Evolutionary conservation across 1,140 invertebrate genomes (phyloP).

Genomic region (Parapsyche elsis): DNA sequence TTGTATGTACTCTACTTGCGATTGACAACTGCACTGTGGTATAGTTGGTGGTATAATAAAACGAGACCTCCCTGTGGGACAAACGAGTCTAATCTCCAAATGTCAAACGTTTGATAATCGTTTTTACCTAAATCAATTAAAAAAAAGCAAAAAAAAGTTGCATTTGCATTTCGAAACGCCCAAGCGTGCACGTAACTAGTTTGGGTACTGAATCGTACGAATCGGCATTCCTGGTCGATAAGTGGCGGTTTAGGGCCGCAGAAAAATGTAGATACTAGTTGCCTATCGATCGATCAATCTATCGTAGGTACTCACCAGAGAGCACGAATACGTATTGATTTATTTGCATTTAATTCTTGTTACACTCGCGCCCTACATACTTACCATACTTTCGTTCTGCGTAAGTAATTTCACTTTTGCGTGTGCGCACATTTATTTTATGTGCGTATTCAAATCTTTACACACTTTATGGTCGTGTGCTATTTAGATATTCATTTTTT

Average conservation of each 20-base stretch:
- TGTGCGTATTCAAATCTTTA: too few relatives aligned
- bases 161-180: not conserved
- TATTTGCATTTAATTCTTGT: not conserved
- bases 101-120: not conserved
- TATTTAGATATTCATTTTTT: too few relatives aligned
- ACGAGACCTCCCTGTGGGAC: too few relatives aligned
- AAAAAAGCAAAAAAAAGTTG: too few relatives aligned
- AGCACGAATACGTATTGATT: not conserved
- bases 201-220: not conserved
- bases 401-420: not conserved
- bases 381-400: not conserved
- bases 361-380: slow-evolving; percentile 4
- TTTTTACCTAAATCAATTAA: too few relatives aligned
- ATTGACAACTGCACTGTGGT: too few relatives aligned
- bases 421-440: too few relatives aligned
- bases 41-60: too few relatives aligned
- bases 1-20: too few relatives aligned
- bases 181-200: not conserved
- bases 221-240: not conserved
- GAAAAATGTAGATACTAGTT: not conserved
- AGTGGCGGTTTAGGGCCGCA: not conserved
- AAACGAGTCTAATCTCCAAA: not conserved
- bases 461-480: too few relatives aligned
- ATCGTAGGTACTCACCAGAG: not conserved
- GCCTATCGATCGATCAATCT: not conserved